Evolutionary conservation across 35 echinoderm and acorn worm genomes (phyloP), one percentile per base, ranked within the genome.

Genomic region (Heliocidaris tuberculata): DNA sequence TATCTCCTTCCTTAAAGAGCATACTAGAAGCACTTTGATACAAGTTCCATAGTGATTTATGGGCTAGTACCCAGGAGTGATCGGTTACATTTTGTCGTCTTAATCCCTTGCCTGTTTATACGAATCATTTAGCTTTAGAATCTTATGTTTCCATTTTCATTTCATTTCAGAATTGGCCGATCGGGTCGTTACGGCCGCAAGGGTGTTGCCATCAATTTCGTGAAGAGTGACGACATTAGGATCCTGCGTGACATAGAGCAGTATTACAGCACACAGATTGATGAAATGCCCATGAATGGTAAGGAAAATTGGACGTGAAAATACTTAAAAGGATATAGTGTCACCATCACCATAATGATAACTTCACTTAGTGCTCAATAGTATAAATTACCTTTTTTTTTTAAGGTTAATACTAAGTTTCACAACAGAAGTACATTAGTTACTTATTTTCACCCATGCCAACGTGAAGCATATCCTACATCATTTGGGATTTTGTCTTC

Each of bases 241-340:
- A 99, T 99, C 78, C 94, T 99, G 86, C 71, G 98, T 92, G 98
- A 99, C 94, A 99, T 99, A 92, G 98, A 99, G 95, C 98, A 99
- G 97, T 99, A 97, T 49, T 99, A 99, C 98, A 99, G 98, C 92
- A 99, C 98, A 95, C 98, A 99, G 94, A 97, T 99, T 94, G 98
- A 99, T 94, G 98, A 99, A 95, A 99, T 99, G 98, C 98, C 98
- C 21, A 99, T 99, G 98, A 99, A 97, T 94, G 96, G 98, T 97
- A 95, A 99, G 98, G 27, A 78, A 70, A 78, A 78, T 21, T 19
- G 12, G 6, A 60, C 59, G 2, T 15, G 11, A 19, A 60, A 5
- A 60, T 42, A 3, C 35, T 42, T 42, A 1, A 42, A 42, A 42
- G 35, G 35, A 1, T 42, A 42, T 3, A 42, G 3, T 42, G 3